Base-by-base conservation (phyloP, 2,888 invertebrate species). In the Conops quadrifasciatus region DNA sequence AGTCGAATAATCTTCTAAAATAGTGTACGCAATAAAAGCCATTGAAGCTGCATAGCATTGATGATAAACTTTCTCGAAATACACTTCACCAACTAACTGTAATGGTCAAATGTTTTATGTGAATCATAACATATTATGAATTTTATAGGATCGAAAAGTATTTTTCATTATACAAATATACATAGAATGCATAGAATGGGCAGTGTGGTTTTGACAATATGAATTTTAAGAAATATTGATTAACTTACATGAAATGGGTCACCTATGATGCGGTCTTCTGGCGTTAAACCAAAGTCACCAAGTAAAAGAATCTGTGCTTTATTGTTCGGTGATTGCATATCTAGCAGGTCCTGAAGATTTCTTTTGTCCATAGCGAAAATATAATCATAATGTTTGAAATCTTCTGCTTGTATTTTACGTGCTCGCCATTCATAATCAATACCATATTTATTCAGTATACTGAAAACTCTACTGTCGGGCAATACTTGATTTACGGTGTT, bases 341-440 rank as follows among this genome's bases (percentile, higher is more conserved):
- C 89, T 1, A 2, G 0, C 28, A 58, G 2, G 4, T 24, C 58
- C 24, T 28, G 15, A 26, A 26, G 84, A 85, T 84, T 96, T 93
- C 89, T 89, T 71, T 93, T 88, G 84, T 97, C 97, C 96, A 97
- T 97, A 16, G 95, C 96, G 87, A 97, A 94, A 78, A 97, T 96
- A 83, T 89, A 94, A 84, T 97, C 92, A 85, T 92, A 97, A 26
- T 88, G 86, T 2, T 88, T 81, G 79, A 94, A 97, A 82, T 97
- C 97, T 4, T 88, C 87, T 51, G 87, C 78, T 1, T 85, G 88
- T 51, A 96, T 75, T 85, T 92, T 91, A 85, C 95, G 88, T 5
- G 94, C 96, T 79, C 86, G 87, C 79, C 94, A 94, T 59, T 86
- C 86, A 78, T 94, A 93, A 1, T 88, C 85, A 28, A 97, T 89